Evolutionary conservation across 2,888 invertebrate species (phyloP), one percentile per base, ranked within the genome.

Genomic region (Stenchaetothrips biformis): DNA sequence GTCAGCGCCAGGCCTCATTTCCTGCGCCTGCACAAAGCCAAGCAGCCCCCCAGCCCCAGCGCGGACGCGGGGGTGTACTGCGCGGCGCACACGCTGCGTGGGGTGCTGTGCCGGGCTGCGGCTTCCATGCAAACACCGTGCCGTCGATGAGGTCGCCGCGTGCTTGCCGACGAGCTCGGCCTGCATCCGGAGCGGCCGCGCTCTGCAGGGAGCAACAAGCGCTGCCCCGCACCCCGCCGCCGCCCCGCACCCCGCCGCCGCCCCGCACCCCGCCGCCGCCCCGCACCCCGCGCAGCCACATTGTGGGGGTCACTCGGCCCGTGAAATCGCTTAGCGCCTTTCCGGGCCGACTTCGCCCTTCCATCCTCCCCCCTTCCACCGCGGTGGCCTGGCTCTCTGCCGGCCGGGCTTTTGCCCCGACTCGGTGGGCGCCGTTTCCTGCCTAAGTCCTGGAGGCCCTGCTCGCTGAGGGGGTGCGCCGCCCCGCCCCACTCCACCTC

Each of bases 11-110:
- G 67, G 25, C 67, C 67, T 74, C 67, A 74, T 74, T 74, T 74
- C 67, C 67, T 74, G 67, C 67, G 67, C 67, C 67, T 74, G 67
- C 67, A 74, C 67, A 74, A 74, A 74, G 67, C 67, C 67, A n/a
- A n/a, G n/a, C 53, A 16, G 13, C 4, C 67, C 0, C 16, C 53
- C 9, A 13, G 53, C 53, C 11, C 53, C 53, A 25, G 67, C 67
- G 25, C 21, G 21, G 9, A 25, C 67, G 7, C 53, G 53, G 53
- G 18, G 16, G 37, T 37, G 37, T 37, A 37, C 37, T 2, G 37
- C 4, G 37, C 4, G 4, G 37, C 4, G 37, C 4, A 37, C 37
- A 37, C 37, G 37, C 37, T 4, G 37, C 37, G 37, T 4, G 37
- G 2, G 16, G 53, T 9, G 53, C 2, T 9, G 53, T 13, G 13